Conservation (phyloP, 2,888 invertebrate genomes). For the Leucozona laternaria region DNA sequence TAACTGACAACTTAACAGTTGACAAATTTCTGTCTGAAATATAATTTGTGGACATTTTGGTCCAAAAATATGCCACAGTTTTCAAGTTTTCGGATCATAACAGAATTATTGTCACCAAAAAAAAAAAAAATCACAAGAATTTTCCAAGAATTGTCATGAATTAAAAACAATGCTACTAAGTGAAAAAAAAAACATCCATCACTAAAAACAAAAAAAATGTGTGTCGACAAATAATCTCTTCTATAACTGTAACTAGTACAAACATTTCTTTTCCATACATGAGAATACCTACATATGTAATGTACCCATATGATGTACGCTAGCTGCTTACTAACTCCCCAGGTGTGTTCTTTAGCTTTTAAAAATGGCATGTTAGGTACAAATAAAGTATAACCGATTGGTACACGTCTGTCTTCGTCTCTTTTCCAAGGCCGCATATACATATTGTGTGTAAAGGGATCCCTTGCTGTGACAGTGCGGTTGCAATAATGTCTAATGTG, state of each 20-base stretch:
- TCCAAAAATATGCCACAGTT: no score
- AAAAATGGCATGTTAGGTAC: conserved; percentile 14
- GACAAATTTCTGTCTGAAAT: no score
- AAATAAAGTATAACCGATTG: conserved; percentile 3
- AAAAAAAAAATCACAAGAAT: no score
- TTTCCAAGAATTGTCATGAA: no score
- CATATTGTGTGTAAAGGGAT: conserved; percentile 20
- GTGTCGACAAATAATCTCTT: conserved; percentile 1
- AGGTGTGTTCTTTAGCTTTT: conserved; percentile 12
- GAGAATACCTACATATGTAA: no score
- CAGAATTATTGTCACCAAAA: no score
- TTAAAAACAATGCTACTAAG: neutral
- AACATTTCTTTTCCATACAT: conserved; percentile 12
- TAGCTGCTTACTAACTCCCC: conserved; percentile 3
- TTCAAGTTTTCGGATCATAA: no score
- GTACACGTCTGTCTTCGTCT: neutral
- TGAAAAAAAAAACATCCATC: neutral
- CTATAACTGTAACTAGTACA: neutral
- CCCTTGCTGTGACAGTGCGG: conserved; percentile 15
- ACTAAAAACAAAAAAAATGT: conserved; percentile 1
- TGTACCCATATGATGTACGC: no score
- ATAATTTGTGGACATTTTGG: no score
- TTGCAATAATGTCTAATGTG: neutral
- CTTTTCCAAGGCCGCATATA: conserved; percentile 29
- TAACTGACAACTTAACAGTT: no score